A percentile compares a stretch with the other conserved stretches of the same genome.
Evolutionary conservation across 2,113 vertebrate species (phyloP).

Genomic region (Calidris pugnax): DNA sequence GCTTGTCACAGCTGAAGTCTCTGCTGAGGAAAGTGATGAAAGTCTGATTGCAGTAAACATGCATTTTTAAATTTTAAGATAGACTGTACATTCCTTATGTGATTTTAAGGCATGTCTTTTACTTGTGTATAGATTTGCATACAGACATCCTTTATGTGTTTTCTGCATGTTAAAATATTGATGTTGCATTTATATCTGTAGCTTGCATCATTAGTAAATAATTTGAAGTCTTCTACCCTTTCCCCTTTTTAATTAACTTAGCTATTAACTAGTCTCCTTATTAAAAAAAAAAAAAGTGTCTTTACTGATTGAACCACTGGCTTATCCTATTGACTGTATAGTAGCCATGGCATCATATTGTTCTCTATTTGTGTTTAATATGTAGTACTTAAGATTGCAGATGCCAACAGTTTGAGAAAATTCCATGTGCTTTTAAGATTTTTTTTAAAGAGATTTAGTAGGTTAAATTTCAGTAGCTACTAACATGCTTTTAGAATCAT

Average conservation of each 20-base stretch:
- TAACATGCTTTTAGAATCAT: neutral
- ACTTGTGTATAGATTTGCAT: neutral
- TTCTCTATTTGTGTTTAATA: neutral
- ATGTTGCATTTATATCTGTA: neutral
- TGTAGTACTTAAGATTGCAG: neutral
- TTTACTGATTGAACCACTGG: neutral
- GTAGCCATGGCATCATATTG: neutral
- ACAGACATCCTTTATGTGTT: neutral
- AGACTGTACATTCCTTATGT: neutral
- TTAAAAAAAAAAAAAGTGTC: neutral
- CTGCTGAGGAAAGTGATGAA: neutral
- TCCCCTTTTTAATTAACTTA: neutral
- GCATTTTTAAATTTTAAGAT: neutral
- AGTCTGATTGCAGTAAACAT: neutral
- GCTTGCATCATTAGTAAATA: neutral
- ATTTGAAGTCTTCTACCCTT: neutral
- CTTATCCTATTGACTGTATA: neutral
- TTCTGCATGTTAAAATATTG: neutral
- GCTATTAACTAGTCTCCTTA: neutral
- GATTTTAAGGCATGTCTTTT: neutral
- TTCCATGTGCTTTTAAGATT: neutral
- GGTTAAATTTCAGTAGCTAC: neutral
- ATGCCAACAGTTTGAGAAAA: neutral
- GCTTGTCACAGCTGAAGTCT: neutral
- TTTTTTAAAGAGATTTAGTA: neutral